Base-by-base conservation (phyloP, 2,113 vertebrate genomes). In the Lophotis ruficrista region DNA sequence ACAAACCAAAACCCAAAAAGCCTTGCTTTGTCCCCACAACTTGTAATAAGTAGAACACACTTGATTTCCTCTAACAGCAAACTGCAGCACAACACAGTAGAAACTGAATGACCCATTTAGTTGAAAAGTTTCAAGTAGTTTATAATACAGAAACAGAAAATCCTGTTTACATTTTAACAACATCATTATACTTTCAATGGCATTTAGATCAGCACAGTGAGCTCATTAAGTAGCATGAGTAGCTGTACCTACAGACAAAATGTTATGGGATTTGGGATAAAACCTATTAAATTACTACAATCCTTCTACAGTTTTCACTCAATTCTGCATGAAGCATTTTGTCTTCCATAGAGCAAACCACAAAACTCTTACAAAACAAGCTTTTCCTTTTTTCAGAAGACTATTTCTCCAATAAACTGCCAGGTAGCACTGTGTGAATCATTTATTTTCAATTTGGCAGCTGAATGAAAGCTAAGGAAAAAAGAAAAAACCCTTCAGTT, bases 401-500 rank as follows among this genome's bases (percentile, higher is more conserved):
- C 37, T 86, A 17, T 94, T 94, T 91, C 66, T 89, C 76, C 37
- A 90, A 68, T 53, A 91, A 87, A 50, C 81, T 91, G 70, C 50
- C 91, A 96, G 62, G 50, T 78, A 79, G 37, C 31, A 65, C 68
- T 31, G 4, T 17, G 28, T 33, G 45, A 93, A 86, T 56, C 35
- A 66, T 78, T 94, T 90, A 41, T 92, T 96, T 92, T 77, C 51
- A 17, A 35, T 89, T 24, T 89, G 45, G 76, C 76, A 87, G 60
- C 54, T 89, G 68, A 95, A 93, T 70, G 47, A 72, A 93, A 86
- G 81, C 17, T 12, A 72, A 64, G 58, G 4, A 38, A 24, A 69
- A 69, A 43, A 45, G 1, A 15, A 33, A 18, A 70, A 51, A 50
- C 3, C 16, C 28, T 82, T 73, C 33, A 7, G 7, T 57, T 93